Conservation (phyloP, 53 echinoderm and acorn worm genomes). For the Temnopleurus reevesii region DNA sequence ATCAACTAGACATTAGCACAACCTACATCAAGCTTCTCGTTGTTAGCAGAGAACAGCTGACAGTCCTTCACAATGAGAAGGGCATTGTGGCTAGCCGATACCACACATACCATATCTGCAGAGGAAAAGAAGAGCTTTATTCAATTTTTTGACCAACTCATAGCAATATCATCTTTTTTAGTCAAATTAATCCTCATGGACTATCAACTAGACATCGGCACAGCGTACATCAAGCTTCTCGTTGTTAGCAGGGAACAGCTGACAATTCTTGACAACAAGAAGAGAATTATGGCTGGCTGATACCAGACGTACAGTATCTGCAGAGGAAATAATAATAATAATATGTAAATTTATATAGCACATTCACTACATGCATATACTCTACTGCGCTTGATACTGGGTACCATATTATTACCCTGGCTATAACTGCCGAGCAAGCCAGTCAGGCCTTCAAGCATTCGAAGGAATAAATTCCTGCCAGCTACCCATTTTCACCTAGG, state of each 20-base stretch:
- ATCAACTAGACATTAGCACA: conserved; percentile 99
- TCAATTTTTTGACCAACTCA: too few species aligned
- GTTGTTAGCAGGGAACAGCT: conserved; percentile 77
- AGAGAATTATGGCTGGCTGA: conserved; percentile 92
- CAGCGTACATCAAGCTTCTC: conserved; percentile 88
- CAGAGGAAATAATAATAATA: too few species aligned
- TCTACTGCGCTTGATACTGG: too few species aligned
- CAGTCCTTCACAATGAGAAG: conserved; percentile 92
- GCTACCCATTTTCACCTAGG: too few species aligned
- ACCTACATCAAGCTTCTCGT: conserved; percentile 85
- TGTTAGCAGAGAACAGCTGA: conserved; percentile 76
- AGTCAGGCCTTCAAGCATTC: too few species aligned
- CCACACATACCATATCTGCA: conserved; percentile 81
- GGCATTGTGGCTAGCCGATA: conserved; percentile 93
- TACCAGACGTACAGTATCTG: conserved; percentile 88
- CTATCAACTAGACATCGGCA: conserved; percentile 99
- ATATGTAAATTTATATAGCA: too few species aligned
- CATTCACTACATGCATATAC: too few species aligned
- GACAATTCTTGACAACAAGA: conserved; percentile 89
- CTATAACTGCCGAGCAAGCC: too few species aligned
- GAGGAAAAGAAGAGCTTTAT: background rate
- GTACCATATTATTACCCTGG: too few species aligned
- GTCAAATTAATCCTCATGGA: too few species aligned
- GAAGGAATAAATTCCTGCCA: too few species aligned
- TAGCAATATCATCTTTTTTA: too few species aligned